These are phyloP conservation scores for Neodontobutis hainanensis DNA, from an alignment of 2,113 vertebrate genomes.

Conservation along the genomic window DNA sequence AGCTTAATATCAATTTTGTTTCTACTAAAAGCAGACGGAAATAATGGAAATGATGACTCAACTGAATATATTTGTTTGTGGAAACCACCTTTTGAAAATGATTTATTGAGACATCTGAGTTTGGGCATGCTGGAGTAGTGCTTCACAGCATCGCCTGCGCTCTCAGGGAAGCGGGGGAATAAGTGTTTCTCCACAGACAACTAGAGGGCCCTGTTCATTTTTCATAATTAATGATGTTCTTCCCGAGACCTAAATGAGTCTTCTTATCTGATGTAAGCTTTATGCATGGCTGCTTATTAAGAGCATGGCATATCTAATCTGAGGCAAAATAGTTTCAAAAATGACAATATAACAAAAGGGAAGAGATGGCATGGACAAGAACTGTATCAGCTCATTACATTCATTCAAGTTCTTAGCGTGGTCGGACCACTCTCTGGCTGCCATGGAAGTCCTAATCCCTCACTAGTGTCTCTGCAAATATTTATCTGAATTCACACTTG, in stretches of 20 bases:
- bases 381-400: background rate
- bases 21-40: background rate
- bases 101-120: constrained; percentile 36
- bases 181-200: constrained; percentile 32
- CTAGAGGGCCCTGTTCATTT: constrained; percentile 15
- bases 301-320: constrained; percentile 18
- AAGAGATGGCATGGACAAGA: background rate
- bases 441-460: constrained; percentile 17
- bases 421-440: constrained; percentile 16
- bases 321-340: background rate
- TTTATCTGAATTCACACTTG: constrained; percentile 68
- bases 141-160: background rate
- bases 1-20: constrained; percentile 1
- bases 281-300: constrained; percentile 41
- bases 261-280: constrained; percentile 46
- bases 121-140: constrained; percentile 3
- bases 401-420: background rate
- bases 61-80: constrained; percentile 23
- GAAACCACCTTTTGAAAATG: constrained; percentile 28
- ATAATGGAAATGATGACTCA: constrained; percentile 23
- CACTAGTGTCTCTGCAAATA: constrained; percentile 55
- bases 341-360: constrained; percentile 22
- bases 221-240: constrained; percentile 47
- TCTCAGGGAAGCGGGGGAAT: constrained; percentile 23
- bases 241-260: constrained; percentile 44